Conservation (phyloP, 2,797 vertebrate genomes). For the Pseudopleuronectes americanus region DNA sequence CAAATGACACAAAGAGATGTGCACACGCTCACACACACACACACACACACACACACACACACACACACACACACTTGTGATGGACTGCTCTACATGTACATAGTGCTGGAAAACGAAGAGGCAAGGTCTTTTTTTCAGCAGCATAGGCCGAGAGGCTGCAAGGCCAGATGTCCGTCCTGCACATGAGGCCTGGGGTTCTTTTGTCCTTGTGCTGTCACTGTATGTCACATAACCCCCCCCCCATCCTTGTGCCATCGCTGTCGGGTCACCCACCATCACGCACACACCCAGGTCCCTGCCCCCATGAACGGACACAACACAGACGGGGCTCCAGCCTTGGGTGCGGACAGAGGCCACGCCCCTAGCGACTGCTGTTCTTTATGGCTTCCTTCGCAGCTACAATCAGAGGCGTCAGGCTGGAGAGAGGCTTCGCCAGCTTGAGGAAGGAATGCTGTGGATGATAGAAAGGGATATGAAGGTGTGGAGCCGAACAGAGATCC, state of each 20-base stretch:
- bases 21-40: slow-evolving; percentile 56
- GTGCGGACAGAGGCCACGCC: slow-evolving; percentile 60
- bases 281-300: slow-evolving; percentile 59
- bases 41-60: slow-evolving; percentile 55
- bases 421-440: slow-evolving; percentile 98
- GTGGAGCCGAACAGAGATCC: background rate
- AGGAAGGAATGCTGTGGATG: slow-evolving; percentile 93
- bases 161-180: slow-evolving; percentile 73
- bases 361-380: slow-evolving; percentile 98
- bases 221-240: slow-evolving; percentile 62
- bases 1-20: slow-evolving; percentile 62
- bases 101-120: slow-evolving; percentile 77
- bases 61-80: slow-evolving; percentile 63
- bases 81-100: slow-evolving; percentile 76
- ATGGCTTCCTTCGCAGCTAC: slow-evolving; percentile 99
- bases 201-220: slow-evolving; percentile 68
- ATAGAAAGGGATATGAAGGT: background rate
- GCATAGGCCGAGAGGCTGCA: slow-evolving; percentile 69
- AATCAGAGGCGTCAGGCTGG: slow-evolving; percentile 98
- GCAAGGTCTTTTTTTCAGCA: slow-evolving; percentile 72
- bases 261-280: slow-evolving; percentile 53
- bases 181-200: slow-evolving; percentile 62
- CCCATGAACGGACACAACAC: slow-evolving; percentile 53
- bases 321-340: slow-evolving; percentile 66
- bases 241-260: slow-evolving; percentile 55